These are phyloP conservation scores for Pedionomus torquatus DNA, from an alignment of 2,113 vertebrate genomes.

Conservation along the genomic window DNA sequence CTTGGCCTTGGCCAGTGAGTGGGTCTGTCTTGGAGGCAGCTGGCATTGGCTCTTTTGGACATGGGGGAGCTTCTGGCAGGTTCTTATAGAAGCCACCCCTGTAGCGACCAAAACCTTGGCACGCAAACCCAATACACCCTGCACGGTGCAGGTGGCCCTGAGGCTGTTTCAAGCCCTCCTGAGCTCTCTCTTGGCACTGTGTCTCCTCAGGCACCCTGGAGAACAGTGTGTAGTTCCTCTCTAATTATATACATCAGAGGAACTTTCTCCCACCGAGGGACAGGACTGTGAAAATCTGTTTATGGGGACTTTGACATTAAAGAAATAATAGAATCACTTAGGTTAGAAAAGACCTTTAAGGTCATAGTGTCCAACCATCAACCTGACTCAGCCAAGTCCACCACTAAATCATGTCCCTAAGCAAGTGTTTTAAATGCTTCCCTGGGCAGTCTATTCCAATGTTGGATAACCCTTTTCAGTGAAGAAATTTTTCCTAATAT, in stretches of 20 bases:
- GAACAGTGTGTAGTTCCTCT: neutral
- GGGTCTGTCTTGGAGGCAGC: neutral
- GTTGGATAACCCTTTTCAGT: neutral
- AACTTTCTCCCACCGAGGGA: neutral
- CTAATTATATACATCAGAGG: neutral
- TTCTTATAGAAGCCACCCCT: neutral
- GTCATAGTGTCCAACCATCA: rapidly evolving
- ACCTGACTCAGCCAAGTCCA: neutral
- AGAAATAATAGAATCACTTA: neutral
- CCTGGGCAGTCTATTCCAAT: neutral
- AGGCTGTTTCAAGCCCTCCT: neutral
- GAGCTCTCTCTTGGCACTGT: rapidly evolving
- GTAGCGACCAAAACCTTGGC: neutral
- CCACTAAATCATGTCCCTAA: neutral
- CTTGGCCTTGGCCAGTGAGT: neutral
- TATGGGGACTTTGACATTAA: neutral
- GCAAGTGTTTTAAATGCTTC: neutral
- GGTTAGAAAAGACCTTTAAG: neutral
- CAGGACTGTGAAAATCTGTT: neutral
- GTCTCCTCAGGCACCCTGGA: rapidly evolving
- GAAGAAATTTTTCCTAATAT: neutral
- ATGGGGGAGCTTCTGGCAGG: neutral
- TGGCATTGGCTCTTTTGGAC: neutral
- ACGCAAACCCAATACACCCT: neutral
- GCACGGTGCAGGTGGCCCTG: rapidly evolving